Evolutionary conservation across 2,888 invertebrate species (phyloP).

Genomic region (Drosophila kokeensis): DNA sequence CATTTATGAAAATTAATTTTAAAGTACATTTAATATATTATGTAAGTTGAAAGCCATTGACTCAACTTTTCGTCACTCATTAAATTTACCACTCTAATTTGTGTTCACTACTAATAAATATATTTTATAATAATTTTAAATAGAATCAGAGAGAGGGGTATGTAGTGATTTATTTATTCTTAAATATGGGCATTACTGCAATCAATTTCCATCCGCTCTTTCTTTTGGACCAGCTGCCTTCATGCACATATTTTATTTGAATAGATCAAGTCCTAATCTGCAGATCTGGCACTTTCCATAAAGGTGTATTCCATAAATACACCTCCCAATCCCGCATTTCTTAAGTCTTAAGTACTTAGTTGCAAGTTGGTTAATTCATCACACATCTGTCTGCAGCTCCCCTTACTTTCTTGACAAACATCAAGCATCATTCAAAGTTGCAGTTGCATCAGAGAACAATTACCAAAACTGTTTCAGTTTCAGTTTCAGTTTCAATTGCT

Average conservation of each 20-base stretch:
- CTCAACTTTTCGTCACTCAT: background rate
- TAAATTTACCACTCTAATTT: background rate
- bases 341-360: conserved; percentile 46
- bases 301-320: background rate
- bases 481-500: conserved; percentile 22
- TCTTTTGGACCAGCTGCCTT: background rate
- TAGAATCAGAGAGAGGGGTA: background rate
- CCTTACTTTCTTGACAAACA: background rate
- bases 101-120: background rate
- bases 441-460: conserved; percentile 39
- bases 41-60: background rate
- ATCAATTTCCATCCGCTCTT: too few species aligned
- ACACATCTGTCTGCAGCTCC: conserved; percentile 21
- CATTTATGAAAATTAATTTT: background rate
- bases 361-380: conserved; percentile 34
- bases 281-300: background rate
- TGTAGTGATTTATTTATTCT: background rate
- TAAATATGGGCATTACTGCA: background rate
- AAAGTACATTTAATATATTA: background rate
- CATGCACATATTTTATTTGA: background rate
- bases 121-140: background rate
- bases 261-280: background rate
- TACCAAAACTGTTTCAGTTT: conserved; percentile 44
- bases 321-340: background rate
- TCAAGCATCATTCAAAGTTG: conserved; percentile 32